Evolutionary conservation across 2,113 vertebrate species (phyloP).

Genomic region (Butorides virescens): DNA sequence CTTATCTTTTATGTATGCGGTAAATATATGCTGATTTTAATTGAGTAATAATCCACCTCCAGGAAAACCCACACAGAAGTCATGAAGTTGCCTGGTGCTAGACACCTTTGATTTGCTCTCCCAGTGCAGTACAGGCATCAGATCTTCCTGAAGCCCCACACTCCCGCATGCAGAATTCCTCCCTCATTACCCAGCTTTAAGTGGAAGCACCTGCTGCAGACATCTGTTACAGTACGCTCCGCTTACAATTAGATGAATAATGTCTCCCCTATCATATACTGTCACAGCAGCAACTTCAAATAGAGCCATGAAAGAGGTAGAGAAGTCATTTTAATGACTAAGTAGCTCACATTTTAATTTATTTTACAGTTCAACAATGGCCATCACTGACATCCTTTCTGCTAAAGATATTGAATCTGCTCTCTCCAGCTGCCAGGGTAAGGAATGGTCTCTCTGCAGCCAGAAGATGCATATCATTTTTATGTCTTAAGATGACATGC

Average conservation of each 20-base stretch:
- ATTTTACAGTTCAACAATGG: conserved; percentile 65
- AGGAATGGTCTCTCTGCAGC: conserved; percentile 42
- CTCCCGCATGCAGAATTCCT: neutral
- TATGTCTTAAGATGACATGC: conserved; percentile 47
- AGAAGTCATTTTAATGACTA: conserved; percentile 25
- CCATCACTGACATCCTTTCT: conserved; percentile 73
- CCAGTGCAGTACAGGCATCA: neutral
- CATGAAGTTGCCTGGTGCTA: neutral
- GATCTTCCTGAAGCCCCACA: neutral
- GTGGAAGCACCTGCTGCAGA: conserved; percentile 59
- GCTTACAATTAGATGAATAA: conserved; percentile 14
- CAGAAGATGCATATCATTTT: conserved; percentile 55
- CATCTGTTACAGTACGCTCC: neutral
- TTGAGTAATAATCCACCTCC: neutral
- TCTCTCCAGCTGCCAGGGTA: conserved; percentile 77
- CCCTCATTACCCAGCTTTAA: neutral
- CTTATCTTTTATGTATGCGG: neutral
- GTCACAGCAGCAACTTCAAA: conserved; percentile 56
- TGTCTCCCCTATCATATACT: conserved; percentile 6
- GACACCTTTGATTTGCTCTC: neutral
- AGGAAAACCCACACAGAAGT: neutral
- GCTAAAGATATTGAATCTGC: conserved; percentile 74
- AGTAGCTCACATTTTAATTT: conserved; percentile 32
- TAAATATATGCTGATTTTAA: neutral
- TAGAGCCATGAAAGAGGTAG: neutral